These are phyloP conservation scores for Eupithecia insigniata DNA, from an alignment of 2,888 invertebrate genomes.

Conservation along the genomic window DNA sequence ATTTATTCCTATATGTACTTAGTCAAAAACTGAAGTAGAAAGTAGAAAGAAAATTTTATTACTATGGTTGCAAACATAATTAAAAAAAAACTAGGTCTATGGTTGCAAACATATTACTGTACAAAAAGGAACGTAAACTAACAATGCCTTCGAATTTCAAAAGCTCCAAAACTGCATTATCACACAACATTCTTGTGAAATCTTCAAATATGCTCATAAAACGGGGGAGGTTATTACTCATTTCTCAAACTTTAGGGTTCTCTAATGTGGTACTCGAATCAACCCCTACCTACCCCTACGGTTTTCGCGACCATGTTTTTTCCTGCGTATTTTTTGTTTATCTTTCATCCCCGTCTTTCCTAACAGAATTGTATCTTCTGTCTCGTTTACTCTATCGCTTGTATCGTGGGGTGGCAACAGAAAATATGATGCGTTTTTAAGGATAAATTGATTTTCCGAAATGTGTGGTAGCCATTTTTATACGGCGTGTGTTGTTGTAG, in stretches of 20 bases:
- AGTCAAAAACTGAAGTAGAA: too few species aligned
- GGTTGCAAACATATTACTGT: neutral
- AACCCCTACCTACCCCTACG: slow-evolving; percentile 81
- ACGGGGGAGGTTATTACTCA: slow-evolving; percentile 75
- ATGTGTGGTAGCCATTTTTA: slow-evolving; percentile 78
- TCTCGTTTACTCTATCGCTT: slow-evolving; percentile 67
- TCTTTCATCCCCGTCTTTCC: slow-evolving; percentile 54
- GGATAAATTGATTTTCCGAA: slow-evolving; percentile 81
- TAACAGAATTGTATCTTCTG: slow-evolving; percentile 28
- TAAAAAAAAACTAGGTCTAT: too few species aligned
- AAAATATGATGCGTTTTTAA: slow-evolving; percentile 83
- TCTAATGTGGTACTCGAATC: slow-evolving; percentile 77
- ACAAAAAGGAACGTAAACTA: neutral
- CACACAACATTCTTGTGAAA: slow-evolving; percentile 56
- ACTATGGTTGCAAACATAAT: too few species aligned
- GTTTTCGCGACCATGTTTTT: slow-evolving; percentile 81
- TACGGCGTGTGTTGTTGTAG: slow-evolving; percentile 52
- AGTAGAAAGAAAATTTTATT: too few species aligned
- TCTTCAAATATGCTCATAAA: slow-evolving; percentile 74
- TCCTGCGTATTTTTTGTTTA: slow-evolving; percentile 77
- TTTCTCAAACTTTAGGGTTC: slow-evolving; percentile 75
- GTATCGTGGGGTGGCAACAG: slow-evolving; percentile 74
- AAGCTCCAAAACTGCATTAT: slow-evolving; percentile 53
- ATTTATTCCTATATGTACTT: too few species aligned
- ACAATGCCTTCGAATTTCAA: slow-evolving; percentile 27